Percentiles rank a stretch among this genome's conserved stretches.
Evolutionary conservation across 1,140 invertebrate genomes (phyloP).

Genomic region (Drosophila novamexicana): DNA sequence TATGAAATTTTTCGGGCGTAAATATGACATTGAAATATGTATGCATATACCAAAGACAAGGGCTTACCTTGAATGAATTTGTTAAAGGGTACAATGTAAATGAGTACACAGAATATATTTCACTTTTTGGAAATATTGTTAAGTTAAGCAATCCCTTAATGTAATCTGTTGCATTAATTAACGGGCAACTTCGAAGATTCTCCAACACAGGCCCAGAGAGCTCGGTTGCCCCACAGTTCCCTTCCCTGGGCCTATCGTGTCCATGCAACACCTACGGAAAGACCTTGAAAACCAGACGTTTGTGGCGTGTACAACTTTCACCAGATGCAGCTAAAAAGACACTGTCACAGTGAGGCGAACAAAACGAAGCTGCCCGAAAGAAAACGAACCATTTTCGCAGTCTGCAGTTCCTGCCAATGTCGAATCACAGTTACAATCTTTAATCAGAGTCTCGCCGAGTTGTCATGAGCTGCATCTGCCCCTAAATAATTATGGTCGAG

Average conservation of each 20-base stretch:
- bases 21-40: too few relatives aligned
- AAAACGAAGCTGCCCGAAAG: conserved; percentile 34
- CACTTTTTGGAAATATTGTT: too few relatives aligned
- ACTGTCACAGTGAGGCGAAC: conserved; percentile 40
- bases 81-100: too few relatives aligned
- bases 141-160: too few relatives aligned
- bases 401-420: neutral
- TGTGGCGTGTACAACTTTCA: conserved; percentile 62
- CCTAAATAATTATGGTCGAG: conserved; percentile 6
- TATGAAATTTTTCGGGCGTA: too few relatives aligned
- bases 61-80: too few relatives aligned
- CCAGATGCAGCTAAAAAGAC: conserved; percentile 52
- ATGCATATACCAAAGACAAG: too few relatives aligned
- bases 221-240: neutral
- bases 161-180: too few relatives aligned
- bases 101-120: too few relatives aligned
- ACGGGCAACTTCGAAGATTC: too few relatives aligned
- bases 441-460: conserved; percentile 16
- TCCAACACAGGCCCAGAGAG: neutral
- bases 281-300: conserved; percentile 71
- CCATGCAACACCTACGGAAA: conserved; percentile 46
- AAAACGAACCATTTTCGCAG: conserved; percentile 24
- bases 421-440: conserved; percentile 13
- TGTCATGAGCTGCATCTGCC: neutral
- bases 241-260: neutral